A percentile compares a stretch with the other conserved stretches of the same genome.
These are phyloP conservation scores for Amazonetta brasiliensis DNA, from an alignment of 2,797 vertebrate genomes.

Conservation along the genomic window DNA sequence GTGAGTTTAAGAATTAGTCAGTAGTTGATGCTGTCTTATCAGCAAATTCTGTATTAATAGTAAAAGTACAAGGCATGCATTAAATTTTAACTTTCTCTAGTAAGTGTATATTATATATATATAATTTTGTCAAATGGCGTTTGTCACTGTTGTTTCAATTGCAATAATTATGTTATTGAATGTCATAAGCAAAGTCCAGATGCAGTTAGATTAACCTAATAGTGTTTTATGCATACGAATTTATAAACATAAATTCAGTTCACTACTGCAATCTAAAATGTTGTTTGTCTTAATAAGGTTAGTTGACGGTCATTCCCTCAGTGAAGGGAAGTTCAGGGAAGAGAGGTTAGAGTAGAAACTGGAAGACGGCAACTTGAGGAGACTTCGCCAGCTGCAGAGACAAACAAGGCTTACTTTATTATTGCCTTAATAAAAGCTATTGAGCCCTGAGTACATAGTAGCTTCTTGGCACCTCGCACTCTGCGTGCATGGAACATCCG, in stretches of 20 bases:
- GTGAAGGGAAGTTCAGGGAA: conserved; percentile 45
- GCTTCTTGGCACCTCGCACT: conserved; percentile 69
- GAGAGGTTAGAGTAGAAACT: conserved; percentile 71
- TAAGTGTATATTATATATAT: neutral
- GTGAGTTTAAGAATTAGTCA: neutral
- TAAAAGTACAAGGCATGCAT: neutral
- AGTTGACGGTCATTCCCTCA: conserved; percentile 4
- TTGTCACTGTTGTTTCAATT: neutral
- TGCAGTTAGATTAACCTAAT: neutral
- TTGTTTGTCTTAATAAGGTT: conserved; percentile 45
- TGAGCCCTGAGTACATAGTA: conserved; percentile 78
- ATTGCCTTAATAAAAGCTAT: conserved; percentile 82
- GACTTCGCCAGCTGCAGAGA: conserved; percentile 79
- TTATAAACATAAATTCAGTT: conserved; percentile 1
- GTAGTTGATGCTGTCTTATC: neutral
- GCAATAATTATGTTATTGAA: neutral
- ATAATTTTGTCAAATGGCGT: neutral
- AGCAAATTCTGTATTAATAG: neutral
- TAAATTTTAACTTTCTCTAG: neutral
- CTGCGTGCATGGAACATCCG: conserved; percentile 67
- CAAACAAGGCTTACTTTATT: conserved; percentile 84
- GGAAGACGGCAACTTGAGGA: conserved; percentile 72
- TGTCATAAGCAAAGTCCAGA: neutral
- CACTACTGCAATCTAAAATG: neutral
- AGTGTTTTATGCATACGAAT: neutral